Base-by-base conservation (phyloP, 2,888 invertebrate species). In the Heteromurus nitidus region DNA sequence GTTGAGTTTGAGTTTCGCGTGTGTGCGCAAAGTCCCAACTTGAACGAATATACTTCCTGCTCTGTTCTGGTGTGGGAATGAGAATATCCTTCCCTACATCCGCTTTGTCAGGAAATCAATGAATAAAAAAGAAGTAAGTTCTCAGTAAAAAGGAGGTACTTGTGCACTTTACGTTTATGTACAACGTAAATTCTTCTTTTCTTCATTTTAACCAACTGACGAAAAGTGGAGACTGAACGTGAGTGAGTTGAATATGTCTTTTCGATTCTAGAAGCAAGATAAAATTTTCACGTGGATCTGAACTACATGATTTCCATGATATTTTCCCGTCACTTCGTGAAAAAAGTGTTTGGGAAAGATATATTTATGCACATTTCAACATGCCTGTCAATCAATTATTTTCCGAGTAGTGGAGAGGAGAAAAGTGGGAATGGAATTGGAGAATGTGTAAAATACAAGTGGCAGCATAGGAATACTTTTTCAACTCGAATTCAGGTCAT, bases 61-160 rank as follows among this genome's bases (percentile, higher is more conserved):
- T 31, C 5, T 62, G n/a, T 3, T n/a, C 3, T 31, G 28, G 26
- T 58, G 50, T 58, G 26, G 24, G 58, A 11, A 22, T 36, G 18
- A n/a, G n/a, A n/a, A n/a, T n/a, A n/a, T n/a, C n/a, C 22, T 62
- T 3, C 18, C 31, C 20, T 31, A 36, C 31, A 62, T 68, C 31
- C 44, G 68, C 20, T 11, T 44, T 68, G 28, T 68, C 20, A 31
- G 31, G 55, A 69, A 69, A 69, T 69, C 69, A 69, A 69, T 69
- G 36, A 55, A 31, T 69, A 64, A 36, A 69, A 69, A 69, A 22
- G 42, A 65, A 42, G 24, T 44, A 22, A 53, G 31, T 7, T 18
- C 18, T 36, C n/a, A 22, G 24, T 5, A 2, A 36, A n/a, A 18
- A 20, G 18, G 1, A n/a, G 31, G 42, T 22, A 22, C 58, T 11